Evolutionary conservation across 2,113 vertebrate species (phyloP).

Genomic region (Pardalotus punctatus): DNA sequence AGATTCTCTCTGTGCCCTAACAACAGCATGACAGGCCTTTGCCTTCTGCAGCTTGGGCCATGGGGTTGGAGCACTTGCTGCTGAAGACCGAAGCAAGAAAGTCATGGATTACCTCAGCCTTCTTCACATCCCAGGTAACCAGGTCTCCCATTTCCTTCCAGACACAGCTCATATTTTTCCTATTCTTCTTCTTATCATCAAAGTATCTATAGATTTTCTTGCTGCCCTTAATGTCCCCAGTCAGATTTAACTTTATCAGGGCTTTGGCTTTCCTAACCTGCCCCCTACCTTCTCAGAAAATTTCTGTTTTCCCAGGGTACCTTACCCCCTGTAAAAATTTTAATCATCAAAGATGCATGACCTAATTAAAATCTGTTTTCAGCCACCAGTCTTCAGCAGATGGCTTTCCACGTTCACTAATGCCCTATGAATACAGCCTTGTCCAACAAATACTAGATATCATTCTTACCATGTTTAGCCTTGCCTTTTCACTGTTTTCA

Average conservation of each 20-base stretch:
- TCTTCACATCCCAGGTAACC: not conserved
- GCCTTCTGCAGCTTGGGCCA: not conserved
- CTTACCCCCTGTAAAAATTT: not conserved
- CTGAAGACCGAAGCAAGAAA: not conserved
- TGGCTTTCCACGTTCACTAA: not conserved
- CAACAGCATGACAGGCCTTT: not conserved
- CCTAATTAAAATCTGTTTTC: conserved; percentile 1
- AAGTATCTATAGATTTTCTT: not conserved
- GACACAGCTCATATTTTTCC: not conserved
- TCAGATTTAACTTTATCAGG: not conserved
- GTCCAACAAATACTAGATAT: not conserved
- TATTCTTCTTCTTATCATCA: not conserved
- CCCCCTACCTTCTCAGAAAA: not conserved
- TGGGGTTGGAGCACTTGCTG: not conserved
- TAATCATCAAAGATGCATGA: not conserved
- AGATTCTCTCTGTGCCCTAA: not conserved
- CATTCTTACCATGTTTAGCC: not conserved
- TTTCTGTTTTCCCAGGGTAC: not conserved
- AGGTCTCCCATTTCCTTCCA: not conserved
- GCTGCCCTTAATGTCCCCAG: not conserved
- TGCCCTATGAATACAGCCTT: not conserved
- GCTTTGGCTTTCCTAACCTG: not conserved
- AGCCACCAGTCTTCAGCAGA: not conserved
- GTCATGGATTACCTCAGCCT: not conserved
- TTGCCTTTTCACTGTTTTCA: conserved; percentile 24